Evolutionary conservation across 2,113 vertebrate species (phyloP), one percentile per base, ranked within the genome.

Genomic region (Anhinga anhinga): DNA sequence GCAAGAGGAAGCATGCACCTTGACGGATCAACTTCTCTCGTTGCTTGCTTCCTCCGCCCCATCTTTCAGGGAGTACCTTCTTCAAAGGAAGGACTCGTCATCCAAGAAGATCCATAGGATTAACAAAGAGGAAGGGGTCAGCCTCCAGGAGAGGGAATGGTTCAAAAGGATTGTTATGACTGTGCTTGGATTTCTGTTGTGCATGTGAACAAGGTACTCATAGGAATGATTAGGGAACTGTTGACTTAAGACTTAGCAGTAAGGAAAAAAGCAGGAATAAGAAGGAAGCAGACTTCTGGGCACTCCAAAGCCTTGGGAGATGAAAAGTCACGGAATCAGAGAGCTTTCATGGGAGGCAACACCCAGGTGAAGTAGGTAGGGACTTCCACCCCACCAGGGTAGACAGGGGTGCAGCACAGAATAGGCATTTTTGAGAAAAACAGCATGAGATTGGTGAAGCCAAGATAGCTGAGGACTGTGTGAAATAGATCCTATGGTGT

Each of bases 181-280:
- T 21, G 12, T 45, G 21, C 34, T n/a, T 34, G 86, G 40, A 9
- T 65, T 87, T 91, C 61, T 52, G 13, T 3, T 22, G 11, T 22
- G 25, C 42, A 1, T 9, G 23, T 18, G 58, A 34, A 8, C 0
- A 0, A 21, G 13, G 58, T 13, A 21, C 38, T 87, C 23, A 11
- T 5, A 14, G 45, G 34, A 58, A 22, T 11, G 55, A 38, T 8
- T 15, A n/a, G 26, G 55, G 23, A 45, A 49, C 15, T 14, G 14
- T 10, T 55, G 52, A 15, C 36, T 36, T 32, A 25, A 50, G 45
- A 11, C 15, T 93, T 44, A 72, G 47, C 49, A 47, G 9, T 1
- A 12, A 81, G 49, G 59, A 55, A 42, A 42, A 83, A 69, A 69
- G 38, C 26, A 52, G 11, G 42, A 82, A 2, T 8, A 50, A 62